These are phyloP conservation scores for Dinocampus coccinellae DNA, from an alignment of 2,888 invertebrate genomes.

Conservation along the genomic window DNA sequence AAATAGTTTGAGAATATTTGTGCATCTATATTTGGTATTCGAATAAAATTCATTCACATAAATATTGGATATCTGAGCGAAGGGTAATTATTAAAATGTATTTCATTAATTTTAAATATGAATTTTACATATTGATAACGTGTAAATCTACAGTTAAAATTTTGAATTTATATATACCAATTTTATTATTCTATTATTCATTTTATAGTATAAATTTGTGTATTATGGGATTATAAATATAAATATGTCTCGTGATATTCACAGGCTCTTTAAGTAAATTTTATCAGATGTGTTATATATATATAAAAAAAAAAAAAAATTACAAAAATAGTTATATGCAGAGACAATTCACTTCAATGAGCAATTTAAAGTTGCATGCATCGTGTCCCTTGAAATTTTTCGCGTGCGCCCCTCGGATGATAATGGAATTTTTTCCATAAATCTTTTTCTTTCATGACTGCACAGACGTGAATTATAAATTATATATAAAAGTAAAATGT, in stretches of 20 bases:
- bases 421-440: background rate
- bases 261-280: background rate
- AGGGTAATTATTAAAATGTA: too few relatives aligned
- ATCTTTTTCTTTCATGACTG: background rate
- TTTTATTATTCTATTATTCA: too few relatives aligned
- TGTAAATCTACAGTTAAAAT: too few relatives aligned
- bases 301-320: background rate
- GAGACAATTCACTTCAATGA: background rate
- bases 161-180: too few relatives aligned
- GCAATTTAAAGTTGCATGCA: background rate
- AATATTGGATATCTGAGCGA: too few relatives aligned
- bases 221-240: background rate
- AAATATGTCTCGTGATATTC: background rate
- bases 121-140: too few relatives aligned
- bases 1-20: too few relatives aligned
- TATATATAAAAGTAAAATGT: background rate
- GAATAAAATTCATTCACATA: too few relatives aligned
- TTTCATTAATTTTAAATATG: too few relatives aligned
- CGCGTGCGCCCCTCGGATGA: background rate
- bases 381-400: constrained; percentile 1
- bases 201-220: too few relatives aligned
- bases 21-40: too few relatives aligned
- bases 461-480: background rate
- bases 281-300: background rate
- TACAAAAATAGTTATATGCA: background rate